Evolutionary conservation across 2,797 vertebrate genomes (phyloP).

Genomic region (Pelochelys cantorii): DNA sequence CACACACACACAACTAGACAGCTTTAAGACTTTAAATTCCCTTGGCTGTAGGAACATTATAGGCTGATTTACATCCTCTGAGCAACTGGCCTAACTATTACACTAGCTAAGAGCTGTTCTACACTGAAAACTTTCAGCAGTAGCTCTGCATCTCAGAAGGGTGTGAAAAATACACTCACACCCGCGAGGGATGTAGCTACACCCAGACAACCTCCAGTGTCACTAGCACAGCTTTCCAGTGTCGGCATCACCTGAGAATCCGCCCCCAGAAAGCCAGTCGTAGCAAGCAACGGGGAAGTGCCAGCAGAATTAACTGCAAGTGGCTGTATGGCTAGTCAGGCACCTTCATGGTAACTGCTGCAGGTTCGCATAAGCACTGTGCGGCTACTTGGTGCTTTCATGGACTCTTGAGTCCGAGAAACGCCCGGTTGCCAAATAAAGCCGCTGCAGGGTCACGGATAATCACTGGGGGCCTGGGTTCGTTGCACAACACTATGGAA

Average conservation of each 20-base stretch:
- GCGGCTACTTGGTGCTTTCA: accelerated
- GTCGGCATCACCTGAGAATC: background rate
- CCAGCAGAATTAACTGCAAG: slow-evolving; percentile 48
- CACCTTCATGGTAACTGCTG: background rate
- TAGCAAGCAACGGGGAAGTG: slow-evolving; percentile 21
- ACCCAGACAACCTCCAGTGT: background rate
- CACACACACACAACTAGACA: background rate
- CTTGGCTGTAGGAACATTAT: background rate
- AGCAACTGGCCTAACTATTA: slow-evolving; percentile 17
- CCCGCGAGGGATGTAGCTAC: background rate
- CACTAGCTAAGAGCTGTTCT: background rate
- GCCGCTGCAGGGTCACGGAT: background rate
- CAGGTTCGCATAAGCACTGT: background rate
- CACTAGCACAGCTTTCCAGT: background rate
- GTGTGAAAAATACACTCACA: background rate
- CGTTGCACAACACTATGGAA: slow-evolving; percentile 51
- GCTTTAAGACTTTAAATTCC: background rate
- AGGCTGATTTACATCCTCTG: background rate
- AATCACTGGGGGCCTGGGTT: background rate
- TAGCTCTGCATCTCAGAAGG: background rate
- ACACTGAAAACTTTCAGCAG: background rate
- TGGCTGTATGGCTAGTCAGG: background rate
- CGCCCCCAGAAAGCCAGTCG: slow-evolving; percentile 15
- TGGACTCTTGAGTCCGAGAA: background rate
- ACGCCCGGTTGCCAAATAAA: background rate